Evolutionary conservation across 2,888 invertebrate genomes (phyloP).

Genomic region (Synergus itoensis): DNA sequence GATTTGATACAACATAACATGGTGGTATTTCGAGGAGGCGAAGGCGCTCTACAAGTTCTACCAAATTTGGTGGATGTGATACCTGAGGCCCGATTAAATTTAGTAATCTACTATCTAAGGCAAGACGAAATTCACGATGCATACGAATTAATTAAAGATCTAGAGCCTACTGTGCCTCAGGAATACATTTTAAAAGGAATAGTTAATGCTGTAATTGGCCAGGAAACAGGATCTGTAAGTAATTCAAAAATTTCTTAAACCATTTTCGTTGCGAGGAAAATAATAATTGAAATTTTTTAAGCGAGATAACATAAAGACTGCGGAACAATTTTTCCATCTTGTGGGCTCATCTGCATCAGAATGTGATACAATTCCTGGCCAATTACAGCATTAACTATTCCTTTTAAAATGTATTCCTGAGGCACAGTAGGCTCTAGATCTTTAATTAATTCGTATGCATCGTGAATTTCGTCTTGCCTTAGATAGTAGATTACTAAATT

Average conservation of each 20-base stretch:
- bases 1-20: conserved; percentile 97
- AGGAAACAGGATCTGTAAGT: conserved; percentile 93
- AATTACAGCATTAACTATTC: conserved; percentile 95
- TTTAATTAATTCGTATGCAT: conserved; percentile 93
- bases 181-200: conserved; percentile 98
- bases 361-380: conserved; percentile 98
- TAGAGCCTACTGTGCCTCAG: conserved; percentile 95
- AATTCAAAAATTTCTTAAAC: conserved; percentile 18
- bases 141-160: conserved; percentile 91
- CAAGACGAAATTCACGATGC: conserved; percentile 94
- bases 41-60: conserved; percentile 94
- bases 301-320: conserved; percentile 96
- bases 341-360: conserved; percentile 98
- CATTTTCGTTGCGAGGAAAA: background rate
- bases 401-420: conserved; percentile 97
- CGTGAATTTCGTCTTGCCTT: conserved; percentile 91
- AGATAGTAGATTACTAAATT: conserved; percentile 97
- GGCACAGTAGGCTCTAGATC: conserved; percentile 96
- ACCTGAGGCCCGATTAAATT: conserved; percentile 96
- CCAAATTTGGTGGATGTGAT: conserved; percentile 96
- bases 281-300: conserved; percentile 75
- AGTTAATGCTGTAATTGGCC: conserved; percentile 95
- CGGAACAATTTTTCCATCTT: conserved; percentile 97
- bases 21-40: conserved; percentile 96
- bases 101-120: conserved; percentile 95